Percentiles rank a stretch among this genome's conserved stretches.
Conservation (phyloP, 2,888 invertebrate genomes). For the Drosophila merina region DNA sequence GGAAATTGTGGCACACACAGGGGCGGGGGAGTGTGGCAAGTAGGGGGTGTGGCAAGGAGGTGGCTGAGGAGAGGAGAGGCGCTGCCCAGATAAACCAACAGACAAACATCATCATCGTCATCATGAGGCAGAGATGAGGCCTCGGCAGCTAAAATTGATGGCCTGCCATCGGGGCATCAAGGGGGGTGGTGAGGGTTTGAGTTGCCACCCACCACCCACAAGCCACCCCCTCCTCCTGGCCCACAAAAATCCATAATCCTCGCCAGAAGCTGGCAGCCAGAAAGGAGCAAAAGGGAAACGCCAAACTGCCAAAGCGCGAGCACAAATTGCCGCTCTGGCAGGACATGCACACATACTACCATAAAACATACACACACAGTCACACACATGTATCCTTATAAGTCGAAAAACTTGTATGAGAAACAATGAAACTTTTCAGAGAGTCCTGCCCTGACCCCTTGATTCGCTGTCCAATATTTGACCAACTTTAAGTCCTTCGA, state of each 20-base stretch:
- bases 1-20: conserved; percentile 68
- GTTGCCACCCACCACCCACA: too few species aligned
- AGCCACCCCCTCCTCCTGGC: conserved; percentile 4
- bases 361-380: neutral
- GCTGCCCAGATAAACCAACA: conserved; percentile 68
- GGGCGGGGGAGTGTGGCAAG: neutral
- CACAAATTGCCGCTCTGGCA: conserved; percentile 40
- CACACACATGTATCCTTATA: conserved; percentile 8
- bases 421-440: conserved; percentile 74
- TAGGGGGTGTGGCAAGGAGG: neutral
- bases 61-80: neutral
- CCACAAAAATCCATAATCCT: conserved; percentile 75
- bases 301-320: conserved; percentile 67
- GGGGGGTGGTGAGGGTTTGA: too few species aligned
- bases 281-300: conserved; percentile 64
- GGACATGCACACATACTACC: conserved; percentile 10
- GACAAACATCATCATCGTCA: conserved; percentile 70
- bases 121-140: conserved; percentile 46
- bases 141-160: conserved; percentile 66
- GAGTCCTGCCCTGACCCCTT: conserved; percentile 36
- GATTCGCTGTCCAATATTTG: conserved; percentile 52
- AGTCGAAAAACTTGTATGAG: conserved; percentile 60
- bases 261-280: conserved; percentile 40
- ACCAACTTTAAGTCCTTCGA: conserved; percentile 34
- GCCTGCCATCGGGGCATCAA: conserved; percentile 56